These are phyloP conservation scores for Progne subis DNA, from an alignment of 2,113 vertebrate species.

Conservation along the genomic window DNA sequence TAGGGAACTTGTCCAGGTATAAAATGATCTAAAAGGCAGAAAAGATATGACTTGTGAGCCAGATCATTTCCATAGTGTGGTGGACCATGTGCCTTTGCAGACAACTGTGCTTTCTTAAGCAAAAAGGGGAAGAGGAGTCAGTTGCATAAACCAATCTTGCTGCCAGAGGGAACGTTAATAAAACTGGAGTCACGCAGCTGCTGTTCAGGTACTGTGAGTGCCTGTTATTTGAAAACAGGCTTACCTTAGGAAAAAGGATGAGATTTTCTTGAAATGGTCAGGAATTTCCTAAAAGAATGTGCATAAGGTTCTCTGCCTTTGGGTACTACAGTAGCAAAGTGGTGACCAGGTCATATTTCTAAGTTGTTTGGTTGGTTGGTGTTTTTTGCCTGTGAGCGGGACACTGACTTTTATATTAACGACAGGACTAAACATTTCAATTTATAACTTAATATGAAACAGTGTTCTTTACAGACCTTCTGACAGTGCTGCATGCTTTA, in stretches of 20 bases:
- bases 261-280: not conserved
- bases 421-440: not conserved
- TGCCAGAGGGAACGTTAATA: not conserved
- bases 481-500: not conserved
- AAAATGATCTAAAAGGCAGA: not conserved
- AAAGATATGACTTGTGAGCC: not conserved
- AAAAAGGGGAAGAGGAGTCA: not conserved
- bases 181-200: not conserved
- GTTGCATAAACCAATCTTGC: not conserved
- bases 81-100: not conserved
- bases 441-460: not conserved
- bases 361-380: not conserved
- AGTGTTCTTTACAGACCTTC: not conserved
- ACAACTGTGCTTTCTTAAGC: not conserved
- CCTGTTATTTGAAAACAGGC: not conserved
- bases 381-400: too few relatives aligned
- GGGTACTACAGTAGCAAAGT: not conserved
- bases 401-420: not conserved
- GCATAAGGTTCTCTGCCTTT: not conserved
- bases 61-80: not conserved
- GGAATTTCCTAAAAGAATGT: not conserved
- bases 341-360: not conserved
- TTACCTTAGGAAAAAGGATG: not conserved
- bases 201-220: not conserved
- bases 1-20: not conserved